Base-by-base conservation (phyloP, 2,113 vertebrate species). In the Indri indri region DNA sequence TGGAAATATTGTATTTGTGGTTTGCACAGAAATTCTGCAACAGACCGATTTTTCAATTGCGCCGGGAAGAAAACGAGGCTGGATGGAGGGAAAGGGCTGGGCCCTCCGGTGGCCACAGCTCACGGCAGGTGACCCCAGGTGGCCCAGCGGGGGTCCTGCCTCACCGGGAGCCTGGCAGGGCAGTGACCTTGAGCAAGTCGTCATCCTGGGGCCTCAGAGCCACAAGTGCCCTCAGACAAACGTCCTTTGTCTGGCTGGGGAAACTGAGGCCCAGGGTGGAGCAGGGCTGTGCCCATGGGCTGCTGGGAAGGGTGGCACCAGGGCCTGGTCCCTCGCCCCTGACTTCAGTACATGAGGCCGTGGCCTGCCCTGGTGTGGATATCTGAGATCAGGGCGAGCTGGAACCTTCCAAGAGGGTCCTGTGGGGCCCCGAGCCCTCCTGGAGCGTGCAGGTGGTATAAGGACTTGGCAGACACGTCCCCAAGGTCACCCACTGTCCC, bases 21-120 rank as follows among this genome's bases (percentile, higher is more conserved):
- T 86, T 95, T 90, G 94, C 77, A 45, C 76, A 88, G 88, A 90
- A 95, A 81, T 66, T 27, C 42, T 1, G 22, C 85, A 84, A 70
- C 40, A 30, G 3, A 85, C 52, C 79, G 50, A 90, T 0, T 89
- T 96, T 80, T 95, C 97, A 70, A 22, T 94, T 86, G 96, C 2
- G 0, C 18, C 0, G 0, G 80, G 57, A 66, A 42, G 91, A 45
- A 59, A 40, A n/a, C 0, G 8, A 70, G 93, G 6, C 3, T 7
- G 84, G 88, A 11, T 0, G 14, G 25, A 59, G 57, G 45, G 52
- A 2, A 5, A 9, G 37, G 0, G 37, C 68, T 34, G 2, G 0
- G 16, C 23, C 6, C 14, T 0, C 0, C 0, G 5, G 16, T 6
- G 12, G 71, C 79, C 0, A 63, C 0, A 2, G 81, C 12, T 63